A percentile compares a stretch with the other conserved stretches of the same genome.
Evolutionary conservation across 2,797 vertebrate genomes (phyloP).

Genomic region (Typhlichthys eigenmanni): DNA sequence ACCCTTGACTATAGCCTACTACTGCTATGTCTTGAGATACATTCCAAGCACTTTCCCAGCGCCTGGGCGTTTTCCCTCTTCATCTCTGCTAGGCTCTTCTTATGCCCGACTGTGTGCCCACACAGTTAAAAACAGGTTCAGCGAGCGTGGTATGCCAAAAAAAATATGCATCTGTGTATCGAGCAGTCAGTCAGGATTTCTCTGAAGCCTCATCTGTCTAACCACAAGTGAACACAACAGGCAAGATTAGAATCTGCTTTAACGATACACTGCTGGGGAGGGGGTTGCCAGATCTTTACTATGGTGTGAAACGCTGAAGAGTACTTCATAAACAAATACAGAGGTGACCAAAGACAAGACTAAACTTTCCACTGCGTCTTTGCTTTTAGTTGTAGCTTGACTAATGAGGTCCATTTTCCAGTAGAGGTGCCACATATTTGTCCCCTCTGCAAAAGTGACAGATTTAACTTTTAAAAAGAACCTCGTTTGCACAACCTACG

Average conservation of each 20-base stretch:
- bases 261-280: conserved; percentile 24
- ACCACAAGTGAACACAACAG: conserved; percentile 47
- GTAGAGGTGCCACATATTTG: conserved; percentile 42
- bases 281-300: conserved; percentile 26
- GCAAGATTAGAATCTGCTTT: conserved; percentile 54
- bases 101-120: conserved; percentile 66
- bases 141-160: conserved; percentile 73
- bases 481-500: conserved; percentile 38
- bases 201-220: conserved; percentile 42
- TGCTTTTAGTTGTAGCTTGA: conserved; percentile 18
- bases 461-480: conserved; percentile 27
- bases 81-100: conserved; percentile 29
- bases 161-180: conserved; percentile 69
- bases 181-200: conserved; percentile 46
- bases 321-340: conserved; percentile 28
- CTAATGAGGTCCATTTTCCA: conserved; percentile 35
- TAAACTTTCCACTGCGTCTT: conserved; percentile 25
- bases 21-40: conserved; percentile 30
- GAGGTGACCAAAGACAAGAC: conserved; percentile 10
- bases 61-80: conserved; percentile 69
- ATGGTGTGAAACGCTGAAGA: conserved; percentile 23
- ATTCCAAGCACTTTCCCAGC: conserved; percentile 60
- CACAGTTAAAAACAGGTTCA: conserved; percentile 74
- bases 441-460: conserved; percentile 27
- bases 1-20: conserved; percentile 3